Evolutionary conservation across 2,888 invertebrate species (phyloP).

Genomic region (Heteromurus nitidus): DNA sequence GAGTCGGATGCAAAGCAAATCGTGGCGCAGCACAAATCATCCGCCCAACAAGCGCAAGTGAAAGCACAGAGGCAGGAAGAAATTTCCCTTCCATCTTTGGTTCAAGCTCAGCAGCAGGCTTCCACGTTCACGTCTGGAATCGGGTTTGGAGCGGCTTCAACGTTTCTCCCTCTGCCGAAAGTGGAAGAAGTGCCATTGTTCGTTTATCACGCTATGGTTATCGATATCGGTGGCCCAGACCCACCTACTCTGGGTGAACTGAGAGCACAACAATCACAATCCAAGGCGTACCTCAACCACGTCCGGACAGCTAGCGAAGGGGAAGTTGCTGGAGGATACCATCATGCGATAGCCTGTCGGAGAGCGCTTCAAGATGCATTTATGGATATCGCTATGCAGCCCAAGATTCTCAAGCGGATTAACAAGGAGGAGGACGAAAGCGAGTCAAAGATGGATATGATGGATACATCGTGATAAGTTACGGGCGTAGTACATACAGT

Average conservation of each 20-base stretch:
- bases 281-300: slow-evolving; percentile 83
- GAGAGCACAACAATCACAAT: slow-evolving; percentile 75
- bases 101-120: slow-evolving; percentile 48
- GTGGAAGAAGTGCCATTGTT: slow-evolving; percentile 87
- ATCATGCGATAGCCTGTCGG: slow-evolving; percentile 87
- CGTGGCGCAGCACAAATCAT: slow-evolving; percentile 79
- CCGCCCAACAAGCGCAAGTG: slow-evolving; percentile 50
- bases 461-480: slow-evolving; percentile 54
- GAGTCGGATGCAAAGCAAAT: slow-evolving; percentile 93
- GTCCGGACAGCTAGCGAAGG: slow-evolving; percentile 83
- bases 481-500: no score
- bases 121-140: slow-evolving; percentile 82
- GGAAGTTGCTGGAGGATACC: slow-evolving; percentile 92
- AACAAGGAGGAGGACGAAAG: not conserved
- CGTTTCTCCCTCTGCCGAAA: slow-evolving; percentile 83
- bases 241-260: slow-evolving; percentile 83
- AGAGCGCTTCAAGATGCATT: slow-evolving; percentile 92
- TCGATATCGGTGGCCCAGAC: slow-evolving; percentile 84
- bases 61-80: slow-evolving; percentile 79
- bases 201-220: slow-evolving; percentile 80
- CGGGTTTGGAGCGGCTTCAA: slow-evolving; percentile 82
- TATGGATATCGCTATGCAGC: slow-evolving; percentile 78
- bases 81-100: slow-evolving; percentile 67
- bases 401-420: slow-evolving; percentile 38
- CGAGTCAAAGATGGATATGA: slow-evolving; percentile 13